Evolutionary conservation across 1,140 invertebrate species (phyloP).

Genomic region (Ceratitis capitata): DNA sequence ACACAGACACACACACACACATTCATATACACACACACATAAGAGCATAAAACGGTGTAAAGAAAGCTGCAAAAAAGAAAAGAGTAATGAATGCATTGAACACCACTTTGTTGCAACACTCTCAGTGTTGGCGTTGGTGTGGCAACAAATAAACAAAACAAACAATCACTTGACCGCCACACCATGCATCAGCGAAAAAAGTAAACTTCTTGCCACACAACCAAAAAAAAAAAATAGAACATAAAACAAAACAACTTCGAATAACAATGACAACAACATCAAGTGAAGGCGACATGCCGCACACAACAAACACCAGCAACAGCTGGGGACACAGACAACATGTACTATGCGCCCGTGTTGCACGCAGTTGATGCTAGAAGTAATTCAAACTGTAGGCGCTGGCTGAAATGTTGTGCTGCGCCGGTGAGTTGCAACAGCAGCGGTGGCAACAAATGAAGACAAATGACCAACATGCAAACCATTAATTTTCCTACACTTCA

Average conservation of each 20-base stretch:
- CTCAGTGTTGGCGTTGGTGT: not conserved
- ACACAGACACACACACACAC: not conserved
- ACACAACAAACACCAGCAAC: constrained; percentile 38
- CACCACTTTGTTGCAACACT: not conserved
- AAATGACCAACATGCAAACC: constrained; percentile 59
- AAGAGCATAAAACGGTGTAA: no score
- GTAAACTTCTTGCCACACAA: not conserved
- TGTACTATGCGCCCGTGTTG: not conserved
- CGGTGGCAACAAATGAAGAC: constrained; percentile 55
- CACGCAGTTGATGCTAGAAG: constrained; percentile 10
- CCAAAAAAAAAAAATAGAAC: not conserved
- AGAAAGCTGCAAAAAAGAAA: not conserved
- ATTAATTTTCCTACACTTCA: constrained; percentile 54
- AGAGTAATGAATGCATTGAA: not conserved
- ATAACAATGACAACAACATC: constrained; percentile 33
- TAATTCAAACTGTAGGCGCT: not conserved
- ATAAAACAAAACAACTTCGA: not conserved
- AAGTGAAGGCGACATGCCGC: constrained; percentile 32
- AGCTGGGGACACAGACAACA: not conserved
- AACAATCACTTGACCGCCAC: not conserved
- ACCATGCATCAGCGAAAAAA: not conserved
- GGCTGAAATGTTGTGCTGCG: not conserved
- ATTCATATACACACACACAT: not conserved
- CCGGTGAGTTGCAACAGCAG: not conserved
- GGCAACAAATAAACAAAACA: not conserved